Percentiles rank a stretch among this genome's conserved stretches.
Evolutionary conservation across 2,888 invertebrate species (phyloP).

Genomic region (Orchestes rusci): DNA sequence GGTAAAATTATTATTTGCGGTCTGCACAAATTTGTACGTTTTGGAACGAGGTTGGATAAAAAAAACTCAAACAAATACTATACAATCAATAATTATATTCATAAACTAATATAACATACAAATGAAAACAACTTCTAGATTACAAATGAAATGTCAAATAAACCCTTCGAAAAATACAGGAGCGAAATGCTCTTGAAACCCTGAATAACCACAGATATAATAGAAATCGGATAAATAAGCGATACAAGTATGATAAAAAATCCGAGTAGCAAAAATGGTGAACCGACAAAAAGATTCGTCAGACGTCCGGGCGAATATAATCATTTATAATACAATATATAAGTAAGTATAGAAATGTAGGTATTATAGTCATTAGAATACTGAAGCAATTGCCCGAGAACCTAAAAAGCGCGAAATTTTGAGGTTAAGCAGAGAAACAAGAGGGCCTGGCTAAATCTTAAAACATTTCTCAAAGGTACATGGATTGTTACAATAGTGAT

Average conservation of each 20-base stretch:
- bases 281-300: neutral
- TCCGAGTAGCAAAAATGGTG: conserved; percentile 26
- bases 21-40: too few species aligned
- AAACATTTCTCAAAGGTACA: conserved; percentile 32
- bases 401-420: conserved; percentile 25
- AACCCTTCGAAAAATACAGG: conserved; percentile 47
- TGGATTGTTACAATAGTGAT: conserved; percentile 38
- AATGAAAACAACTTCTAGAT: conserved; percentile 46
- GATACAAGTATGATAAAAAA: conserved; percentile 30
- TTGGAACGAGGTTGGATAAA: too few species aligned
- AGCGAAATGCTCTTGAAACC: conserved; percentile 50
- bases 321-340: conserved; percentile 33
- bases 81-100: conserved; percentile 40
- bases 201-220: conserved; percentile 46
- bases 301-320: conserved; percentile 29
- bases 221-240: conserved; percentile 32
- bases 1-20: too few species aligned
- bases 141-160: conserved; percentile 46
- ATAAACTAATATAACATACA: conserved; percentile 46
- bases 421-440: conserved; percentile 45
- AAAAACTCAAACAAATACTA: too few species aligned
- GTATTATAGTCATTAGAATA: conserved; percentile 21
- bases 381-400: conserved; percentile 19
- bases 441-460: conserved; percentile 32
- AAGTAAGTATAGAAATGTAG: conserved; percentile 26